A percentile compares a stretch with the other conserved stretches of the same genome.
Conservation (phyloP, 2,113 vertebrate species). For the Amphiprion percula region DNA sequence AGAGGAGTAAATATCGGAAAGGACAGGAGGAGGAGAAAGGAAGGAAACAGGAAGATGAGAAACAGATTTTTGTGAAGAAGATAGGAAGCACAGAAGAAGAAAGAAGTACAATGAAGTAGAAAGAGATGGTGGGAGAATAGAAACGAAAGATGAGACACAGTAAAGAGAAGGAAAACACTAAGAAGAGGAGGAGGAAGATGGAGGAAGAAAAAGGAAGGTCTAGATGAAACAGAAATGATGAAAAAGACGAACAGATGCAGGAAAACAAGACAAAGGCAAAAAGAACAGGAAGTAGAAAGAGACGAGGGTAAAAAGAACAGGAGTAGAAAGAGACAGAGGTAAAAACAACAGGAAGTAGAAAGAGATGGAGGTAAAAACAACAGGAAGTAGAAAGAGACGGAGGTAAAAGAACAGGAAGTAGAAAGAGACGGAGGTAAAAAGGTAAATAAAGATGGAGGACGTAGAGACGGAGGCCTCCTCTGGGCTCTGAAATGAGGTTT, state of each 20-base stretch:
- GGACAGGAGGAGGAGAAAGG: too few relatives aligned
- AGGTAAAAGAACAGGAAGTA: too few relatives aligned
- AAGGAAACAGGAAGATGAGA: not conserved
- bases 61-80: too few relatives aligned
- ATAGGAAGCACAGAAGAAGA: not conserved
- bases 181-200: not conserved
- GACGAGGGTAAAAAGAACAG: too few relatives aligned
- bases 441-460: not conserved
- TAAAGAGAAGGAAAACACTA: not conserved
- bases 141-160: not conserved
- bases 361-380: not conserved
- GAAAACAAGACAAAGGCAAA: not conserved
- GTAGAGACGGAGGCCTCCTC: constrained; percentile 26
- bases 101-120: not conserved
- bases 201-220: not conserved
- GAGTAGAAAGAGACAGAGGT: not conserved
- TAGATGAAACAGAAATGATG: too few relatives aligned
- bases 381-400: not conserved
- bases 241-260: not conserved
- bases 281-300: not conserved
- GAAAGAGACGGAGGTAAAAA: not conserved
- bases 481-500: constrained; percentile 48
- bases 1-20: not conserved
- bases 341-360: too few relatives aligned
- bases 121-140: too few relatives aligned